These are phyloP conservation scores for Botia kubotai DNA, from an alignment of 2,797 vertebrate genomes.

Conservation along the genomic window DNA sequence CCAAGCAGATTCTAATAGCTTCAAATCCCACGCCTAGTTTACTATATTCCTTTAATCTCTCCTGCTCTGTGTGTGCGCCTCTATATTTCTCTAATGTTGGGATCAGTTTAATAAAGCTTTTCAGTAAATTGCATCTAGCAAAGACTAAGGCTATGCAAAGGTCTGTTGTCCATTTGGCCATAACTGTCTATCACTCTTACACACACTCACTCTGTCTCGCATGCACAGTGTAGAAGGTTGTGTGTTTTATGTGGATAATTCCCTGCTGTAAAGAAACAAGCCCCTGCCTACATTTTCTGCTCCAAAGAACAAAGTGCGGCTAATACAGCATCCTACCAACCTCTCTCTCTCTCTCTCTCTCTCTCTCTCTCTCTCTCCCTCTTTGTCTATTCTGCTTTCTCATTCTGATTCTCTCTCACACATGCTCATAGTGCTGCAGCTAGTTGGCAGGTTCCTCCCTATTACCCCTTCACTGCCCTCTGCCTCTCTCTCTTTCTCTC, in stretches of 20 bases:
- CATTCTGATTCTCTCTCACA: constrained; percentile 45
- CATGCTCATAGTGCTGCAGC: constrained; percentile 52
- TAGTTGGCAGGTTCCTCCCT: constrained; percentile 51
- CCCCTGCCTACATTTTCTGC: constrained; percentile 67
- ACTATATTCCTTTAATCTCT: constrained; percentile 24
- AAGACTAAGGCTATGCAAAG: constrained; percentile 22
- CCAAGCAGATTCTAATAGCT: constrained; percentile 34
- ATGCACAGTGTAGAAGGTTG: constrained; percentile 33
- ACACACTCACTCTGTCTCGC: constrained; percentile 18
- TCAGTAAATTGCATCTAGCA: constrained; percentile 32
- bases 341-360: constrained; percentile 8
- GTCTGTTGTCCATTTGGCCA: constrained; percentile 25
- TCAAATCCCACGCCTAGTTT: constrained; percentile 28
- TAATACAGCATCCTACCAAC: constrained; percentile 60
- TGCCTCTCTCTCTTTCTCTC: constrained; percentile 27
- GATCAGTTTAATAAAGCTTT: constrained; percentile 36
- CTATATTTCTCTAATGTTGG: constrained; percentile 22
- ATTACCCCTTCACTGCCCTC: constrained; percentile 36
- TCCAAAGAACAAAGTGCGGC: constrained; percentile 65
- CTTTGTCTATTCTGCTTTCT: constrained; percentile 24
- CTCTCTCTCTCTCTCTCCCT: constrained; percentile 8
- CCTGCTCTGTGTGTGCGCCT: not conserved
- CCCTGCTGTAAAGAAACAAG: constrained; percentile 51
- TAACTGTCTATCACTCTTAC: constrained; percentile 27
- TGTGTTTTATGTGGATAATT: constrained; percentile 49